A percentile compares a stretch with the other conserved stretches of the same genome.
These are phyloP conservation scores for Sinodicranocentrus sp. DNA, from an alignment of 2,888 invertebrate genomes.

Conservation along the genomic window DNA sequence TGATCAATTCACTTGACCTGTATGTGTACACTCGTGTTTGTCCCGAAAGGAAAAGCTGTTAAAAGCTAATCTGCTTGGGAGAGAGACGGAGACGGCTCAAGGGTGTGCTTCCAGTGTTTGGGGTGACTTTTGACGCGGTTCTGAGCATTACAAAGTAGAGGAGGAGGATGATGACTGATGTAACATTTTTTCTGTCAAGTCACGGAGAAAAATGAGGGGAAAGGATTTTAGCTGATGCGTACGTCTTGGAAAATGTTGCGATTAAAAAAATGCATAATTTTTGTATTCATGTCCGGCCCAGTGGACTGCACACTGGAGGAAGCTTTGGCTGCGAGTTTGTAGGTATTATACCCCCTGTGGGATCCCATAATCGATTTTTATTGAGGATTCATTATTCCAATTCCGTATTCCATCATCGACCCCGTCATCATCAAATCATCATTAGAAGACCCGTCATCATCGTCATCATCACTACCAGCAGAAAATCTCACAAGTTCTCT, in stretches of 20 bases:
- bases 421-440: conserved; percentile 60
- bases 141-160: not conserved
- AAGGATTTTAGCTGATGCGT: conserved; percentile 42
- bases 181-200: conserved; percentile 71
- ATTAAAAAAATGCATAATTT: no score
- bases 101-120: no score
- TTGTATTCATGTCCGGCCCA: no score
- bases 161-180: conserved; percentile 34
- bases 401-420: conserved; percentile 63
- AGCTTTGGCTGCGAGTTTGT: not conserved
- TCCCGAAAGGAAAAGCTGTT: not conserved
- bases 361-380: conserved; percentile 76
- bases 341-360: conserved; percentile 66
- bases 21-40: not conserved
- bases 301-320: no score
- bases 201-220: conserved; percentile 72
- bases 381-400: conserved; percentile 76
- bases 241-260: not conserved
- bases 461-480: conserved; percentile 13
- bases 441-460: conserved; percentile 35
- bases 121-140: not conserved
- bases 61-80: conserved; percentile 44
- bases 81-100: no score
- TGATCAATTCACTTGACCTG: conserved; percentile 70
- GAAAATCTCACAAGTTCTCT: no score